Evolutionary conservation across 2,113 vertebrate species (phyloP).

Genomic region (Dicaeum eximium): DNA sequence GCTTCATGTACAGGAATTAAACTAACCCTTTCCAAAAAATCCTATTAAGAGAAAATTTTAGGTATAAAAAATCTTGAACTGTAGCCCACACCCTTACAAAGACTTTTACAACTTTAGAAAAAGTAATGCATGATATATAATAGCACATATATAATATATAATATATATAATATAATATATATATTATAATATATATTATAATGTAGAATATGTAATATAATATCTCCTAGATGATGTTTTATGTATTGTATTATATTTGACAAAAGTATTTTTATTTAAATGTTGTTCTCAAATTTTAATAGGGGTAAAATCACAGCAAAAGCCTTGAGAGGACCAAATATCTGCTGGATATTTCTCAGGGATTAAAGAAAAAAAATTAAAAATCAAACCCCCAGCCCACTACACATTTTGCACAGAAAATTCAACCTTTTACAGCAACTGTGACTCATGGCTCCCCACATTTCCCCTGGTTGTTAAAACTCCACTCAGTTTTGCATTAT

Average conservation of each 20-base stretch:
- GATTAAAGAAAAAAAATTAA: not conserved
- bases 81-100: not conserved
- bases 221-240: not conserved
- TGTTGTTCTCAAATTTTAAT: not conserved
- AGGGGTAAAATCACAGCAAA: not conserved
- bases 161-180: too few species aligned
- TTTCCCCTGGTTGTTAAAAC: not conserved
- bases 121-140: accelerated
- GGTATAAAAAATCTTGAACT: not conserved
- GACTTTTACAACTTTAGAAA: not conserved
- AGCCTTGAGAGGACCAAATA: not conserved
- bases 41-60: not conserved
- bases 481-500: not conserved
- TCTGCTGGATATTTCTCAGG: not conserved
- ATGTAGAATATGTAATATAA: too few species aligned
- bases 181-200: too few species aligned
- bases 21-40: not conserved
- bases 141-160: too few species aligned
- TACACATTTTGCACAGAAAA: not conserved
- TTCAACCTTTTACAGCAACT: not conserved
- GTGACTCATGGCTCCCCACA: not conserved
- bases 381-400: not conserved
- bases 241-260: not conserved
- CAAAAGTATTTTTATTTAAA: not conserved
- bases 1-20: not conserved